These are phyloP conservation scores for Sorex maritimensis DNA, from an alignment of 2,797 vertebrate genomes.

Conservation along the genomic window DNA sequence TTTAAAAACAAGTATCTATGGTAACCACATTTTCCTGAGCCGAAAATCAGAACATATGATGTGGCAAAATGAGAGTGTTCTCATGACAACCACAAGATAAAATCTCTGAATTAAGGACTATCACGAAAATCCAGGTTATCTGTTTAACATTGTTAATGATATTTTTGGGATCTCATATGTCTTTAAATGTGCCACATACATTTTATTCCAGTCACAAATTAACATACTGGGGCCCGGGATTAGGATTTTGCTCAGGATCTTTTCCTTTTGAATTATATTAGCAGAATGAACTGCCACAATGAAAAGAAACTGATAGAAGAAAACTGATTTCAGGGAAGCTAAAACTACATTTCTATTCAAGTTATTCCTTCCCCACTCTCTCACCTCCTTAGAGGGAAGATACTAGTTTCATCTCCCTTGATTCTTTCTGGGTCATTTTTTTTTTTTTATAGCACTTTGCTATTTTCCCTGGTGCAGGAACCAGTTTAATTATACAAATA, in stretches of 20 bases:
- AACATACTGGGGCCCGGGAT: not conserved
- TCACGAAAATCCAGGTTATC: conserved; percentile 45
- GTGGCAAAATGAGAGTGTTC: conserved; percentile 76
- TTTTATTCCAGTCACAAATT: conserved; percentile 33
- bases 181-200: not conserved
- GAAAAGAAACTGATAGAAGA: not conserved
- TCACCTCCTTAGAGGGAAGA: not conserved
- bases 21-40: conserved; percentile 79
- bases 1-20: conserved; percentile 80
- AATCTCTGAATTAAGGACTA: conserved; percentile 65
- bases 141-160: not conserved
- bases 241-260: not conserved
- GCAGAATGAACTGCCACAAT: not conserved
- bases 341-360: not conserved
- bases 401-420: not conserved
- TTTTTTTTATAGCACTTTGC: not conserved
- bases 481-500: conserved; percentile 49
- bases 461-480: not conserved
- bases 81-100: conserved; percentile 77
- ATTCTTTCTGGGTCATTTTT: not conserved
- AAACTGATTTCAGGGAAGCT: not conserved
- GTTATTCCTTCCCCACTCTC: accelerated
- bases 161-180: conserved; percentile 8
- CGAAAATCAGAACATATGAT: conserved; percentile 74
- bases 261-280: not conserved